These are phyloP conservation scores for Noctua janthina DNA, from an alignment of 2,888 invertebrate species.

Conservation along the genomic window DNA sequence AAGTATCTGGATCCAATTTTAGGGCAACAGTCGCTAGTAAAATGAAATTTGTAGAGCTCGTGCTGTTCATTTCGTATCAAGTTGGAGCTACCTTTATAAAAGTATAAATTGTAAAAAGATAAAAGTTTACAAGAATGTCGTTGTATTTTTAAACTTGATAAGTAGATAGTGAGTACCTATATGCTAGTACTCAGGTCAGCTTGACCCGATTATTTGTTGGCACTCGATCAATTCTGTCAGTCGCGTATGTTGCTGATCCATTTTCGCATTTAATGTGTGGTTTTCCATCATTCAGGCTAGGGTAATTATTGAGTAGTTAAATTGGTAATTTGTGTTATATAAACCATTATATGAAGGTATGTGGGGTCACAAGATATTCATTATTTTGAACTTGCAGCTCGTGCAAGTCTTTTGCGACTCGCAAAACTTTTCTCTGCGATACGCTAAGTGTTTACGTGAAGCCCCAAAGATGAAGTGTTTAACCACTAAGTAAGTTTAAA, in stretches of 20 bases:
- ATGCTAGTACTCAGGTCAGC: conserved; percentile 69
- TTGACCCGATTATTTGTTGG: conserved; percentile 77
- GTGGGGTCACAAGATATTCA: not conserved
- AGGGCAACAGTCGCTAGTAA: conserved; percentile 24
- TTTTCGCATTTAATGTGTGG: conserved; percentile 78
- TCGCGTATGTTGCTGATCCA: conserved; percentile 75
- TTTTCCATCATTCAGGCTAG: conserved; percentile 61
- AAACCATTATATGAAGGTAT: conserved; percentile 27
- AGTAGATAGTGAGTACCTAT: conserved; percentile 59
- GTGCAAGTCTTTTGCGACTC: conserved; percentile 17
- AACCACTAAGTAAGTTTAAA: conserved; percentile 40
- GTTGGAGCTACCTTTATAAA: conserved; percentile 35
- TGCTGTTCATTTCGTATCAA: conserved; percentile 24
- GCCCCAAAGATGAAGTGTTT: conserved; percentile 30
- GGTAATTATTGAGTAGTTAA: conserved; percentile 49
- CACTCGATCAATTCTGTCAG: conserved; percentile 80
- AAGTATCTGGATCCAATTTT: conserved; percentile 26
- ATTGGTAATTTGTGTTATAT: conserved; percentile 34
- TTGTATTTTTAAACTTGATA: conserved; percentile 68
- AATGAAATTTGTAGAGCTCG: conserved; percentile 31
- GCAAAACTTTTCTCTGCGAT: conserved; percentile 29
- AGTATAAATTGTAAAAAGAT: conserved; percentile 33
- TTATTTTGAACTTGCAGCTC: conserved; percentile 22
- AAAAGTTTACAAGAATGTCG: conserved; percentile 43
- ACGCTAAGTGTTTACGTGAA: conserved; percentile 39